Evolutionary conservation across 2,888 invertebrate species (phyloP), one percentile per base, ranked within the genome.

Genomic region (Pristionchus mayeri): DNA sequence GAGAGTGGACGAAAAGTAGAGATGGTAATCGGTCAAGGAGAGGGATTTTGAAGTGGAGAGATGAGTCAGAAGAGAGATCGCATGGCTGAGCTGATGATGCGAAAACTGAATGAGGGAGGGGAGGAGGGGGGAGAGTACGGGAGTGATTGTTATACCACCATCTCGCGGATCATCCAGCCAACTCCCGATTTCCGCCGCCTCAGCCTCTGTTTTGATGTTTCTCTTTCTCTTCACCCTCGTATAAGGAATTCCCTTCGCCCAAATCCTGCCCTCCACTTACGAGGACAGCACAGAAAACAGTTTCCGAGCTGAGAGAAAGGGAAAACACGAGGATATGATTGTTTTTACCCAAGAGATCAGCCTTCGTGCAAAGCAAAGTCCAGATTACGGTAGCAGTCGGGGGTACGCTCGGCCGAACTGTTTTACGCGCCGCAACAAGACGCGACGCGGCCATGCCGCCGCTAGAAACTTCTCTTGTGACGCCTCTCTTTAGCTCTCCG

Each of bases 141-240:
- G 71, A 21, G 63, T 34, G 71, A 71, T 71, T 71, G 71, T 71
- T 71, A 71, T 71, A 71, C 71, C 24, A 71, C 40, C n/a, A n/a
- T n/a, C n/a, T n/a, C n/a, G 18, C 71, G 71, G 71, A 71, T 71
- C 71, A 71, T 44, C 71, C 71, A 21, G 7, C 40, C n/a, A 67
- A 67, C 71, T 21, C 13, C 40, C 71, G 37, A 71, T 71, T 40
- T 24, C n/a, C 71, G n/a, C 67, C 24, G 34, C 60, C 30, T 63
- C 60, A 63, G 34, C 34, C 60, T 34, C 30, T 63, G 63, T 63
- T 63, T 63, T 63, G 60, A 60, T 60, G 63, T 18, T 34, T 18
- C 34, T 40, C 71, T 7, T 44, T 34, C 2, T n/a, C 44, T 40
- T 40, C 37, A 13, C 54, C 54, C 4, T 67, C 40, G 6, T 30